Evolutionary conservation across 2,113 vertebrate genomes (phyloP).

Genomic region (Campylomormyrus tamandua): DNA sequence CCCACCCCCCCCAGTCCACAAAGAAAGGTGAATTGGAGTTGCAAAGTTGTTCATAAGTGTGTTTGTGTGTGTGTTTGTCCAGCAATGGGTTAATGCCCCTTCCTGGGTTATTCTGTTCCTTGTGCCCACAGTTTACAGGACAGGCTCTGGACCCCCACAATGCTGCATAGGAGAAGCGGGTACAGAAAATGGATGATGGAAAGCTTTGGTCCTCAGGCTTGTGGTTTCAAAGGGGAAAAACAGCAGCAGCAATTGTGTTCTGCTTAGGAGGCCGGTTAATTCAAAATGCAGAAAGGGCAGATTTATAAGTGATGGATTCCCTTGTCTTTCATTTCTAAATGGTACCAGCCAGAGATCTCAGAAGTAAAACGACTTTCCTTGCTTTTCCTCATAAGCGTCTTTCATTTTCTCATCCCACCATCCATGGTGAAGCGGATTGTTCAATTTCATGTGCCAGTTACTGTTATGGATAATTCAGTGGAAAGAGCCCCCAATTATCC

Average conservation of each 20-base stretch:
- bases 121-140: background rate
- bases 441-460: background rate
- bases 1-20: background rate
- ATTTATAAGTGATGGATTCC: background rate
- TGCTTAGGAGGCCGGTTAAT: background rate
- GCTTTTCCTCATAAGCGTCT: background rate
- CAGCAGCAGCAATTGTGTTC: background rate
- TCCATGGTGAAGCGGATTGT: background rate
- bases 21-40: background rate
- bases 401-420: background rate
- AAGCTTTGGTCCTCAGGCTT: background rate
- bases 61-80: background rate
- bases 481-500: background rate
- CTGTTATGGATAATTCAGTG: background rate
- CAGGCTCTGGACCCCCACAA: background rate
- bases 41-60: background rate
- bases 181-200: background rate
- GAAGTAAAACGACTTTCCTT: background rate
- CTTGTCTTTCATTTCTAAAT: background rate
- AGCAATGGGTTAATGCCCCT: no score
- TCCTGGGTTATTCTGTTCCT: background rate
- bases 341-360: background rate
- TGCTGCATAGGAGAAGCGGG: background rate
- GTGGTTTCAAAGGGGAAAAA: background rate
- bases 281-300: background rate